Conservation (phyloP, 2,888 invertebrate species). For the Drosophila phalerata region DNA sequence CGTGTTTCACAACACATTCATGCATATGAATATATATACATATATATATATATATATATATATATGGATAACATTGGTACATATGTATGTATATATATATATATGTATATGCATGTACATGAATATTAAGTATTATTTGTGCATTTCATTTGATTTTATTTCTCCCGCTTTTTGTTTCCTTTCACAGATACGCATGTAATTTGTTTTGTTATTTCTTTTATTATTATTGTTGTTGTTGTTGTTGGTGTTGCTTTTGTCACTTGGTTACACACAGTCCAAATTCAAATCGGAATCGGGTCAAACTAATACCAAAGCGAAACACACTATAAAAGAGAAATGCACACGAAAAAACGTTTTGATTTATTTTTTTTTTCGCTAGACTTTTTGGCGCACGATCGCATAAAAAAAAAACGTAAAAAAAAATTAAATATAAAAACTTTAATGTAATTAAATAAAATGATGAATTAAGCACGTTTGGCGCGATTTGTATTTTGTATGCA, state of each 20-base stretch:
- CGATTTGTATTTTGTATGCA: conserved; percentile 40
- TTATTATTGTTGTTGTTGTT: conserved; percentile 19
- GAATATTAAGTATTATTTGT: conserved; percentile 44
- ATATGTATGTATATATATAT: conserved; percentile 2
- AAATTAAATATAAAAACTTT: conserved; percentile 4
- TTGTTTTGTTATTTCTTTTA: conserved; percentile 37
- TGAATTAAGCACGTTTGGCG: conserved; percentile 56
- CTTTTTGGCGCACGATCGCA: conserved; percentile 41
- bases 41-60: conserved; percentile 16
- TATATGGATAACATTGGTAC: not conserved
- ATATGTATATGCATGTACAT: conserved; percentile 15
- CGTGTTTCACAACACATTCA: conserved; percentile 63
- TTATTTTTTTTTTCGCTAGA: conserved; percentile 33
- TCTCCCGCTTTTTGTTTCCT: conserved; percentile 61
- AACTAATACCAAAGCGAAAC: conserved; percentile 45
- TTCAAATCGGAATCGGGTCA: conserved; percentile 69
- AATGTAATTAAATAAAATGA: conserved; percentile 21
- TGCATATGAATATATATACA: conserved; percentile 3
- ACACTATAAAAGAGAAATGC: conserved; percentile 50
- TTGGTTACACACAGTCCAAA: conserved; percentile 57
- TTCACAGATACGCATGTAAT: conserved; percentile 57
- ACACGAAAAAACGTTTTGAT: conserved; percentile 51
- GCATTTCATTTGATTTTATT: conserved; percentile 46
- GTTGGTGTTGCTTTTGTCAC: conserved; percentile 37
- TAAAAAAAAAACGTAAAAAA: conserved; percentile 5